Conservation (phyloP, 2,888 invertebrate species). For the Perithous albicinctus region DNA sequence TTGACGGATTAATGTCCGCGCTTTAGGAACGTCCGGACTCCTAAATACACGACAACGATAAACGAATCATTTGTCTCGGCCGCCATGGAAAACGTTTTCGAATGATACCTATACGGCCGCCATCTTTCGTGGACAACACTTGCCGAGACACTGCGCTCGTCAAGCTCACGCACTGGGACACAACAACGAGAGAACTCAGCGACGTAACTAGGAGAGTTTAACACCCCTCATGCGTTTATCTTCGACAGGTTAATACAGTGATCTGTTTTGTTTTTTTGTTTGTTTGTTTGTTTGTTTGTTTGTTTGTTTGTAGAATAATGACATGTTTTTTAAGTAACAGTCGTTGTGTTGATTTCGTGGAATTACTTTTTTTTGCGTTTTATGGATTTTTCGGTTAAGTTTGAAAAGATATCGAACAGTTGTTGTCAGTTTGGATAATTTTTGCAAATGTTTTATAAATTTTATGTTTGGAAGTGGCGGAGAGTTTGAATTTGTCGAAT, state of each 20-base stretch:
- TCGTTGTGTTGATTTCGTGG: no score
- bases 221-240: background rate
- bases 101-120: constrained; percentile 78
- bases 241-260: background rate
- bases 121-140: constrained; percentile 78
- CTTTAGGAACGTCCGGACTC: constrained; percentile 65
- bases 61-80: constrained; percentile 75
- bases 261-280: no score
- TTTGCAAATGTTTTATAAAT: no score
- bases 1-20: constrained; percentile 69
- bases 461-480: no score
- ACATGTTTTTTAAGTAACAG: no score
- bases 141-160: constrained; percentile 38
- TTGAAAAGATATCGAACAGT: no score
- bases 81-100: constrained; percentile 78
- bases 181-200: background rate
- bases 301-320: no score
- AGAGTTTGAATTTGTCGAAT: no score
- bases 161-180: background rate
- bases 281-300: no score
- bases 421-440: no score
- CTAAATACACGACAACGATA: constrained; percentile 19
- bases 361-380: no score
- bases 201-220: background rate
- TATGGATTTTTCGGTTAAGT: no score